A percentile compares a stretch with the other conserved stretches of the same genome.
Evolutionary conservation across 2,797 vertebrate genomes (phyloP).

Genomic region (Zalophus californianus): DNA sequence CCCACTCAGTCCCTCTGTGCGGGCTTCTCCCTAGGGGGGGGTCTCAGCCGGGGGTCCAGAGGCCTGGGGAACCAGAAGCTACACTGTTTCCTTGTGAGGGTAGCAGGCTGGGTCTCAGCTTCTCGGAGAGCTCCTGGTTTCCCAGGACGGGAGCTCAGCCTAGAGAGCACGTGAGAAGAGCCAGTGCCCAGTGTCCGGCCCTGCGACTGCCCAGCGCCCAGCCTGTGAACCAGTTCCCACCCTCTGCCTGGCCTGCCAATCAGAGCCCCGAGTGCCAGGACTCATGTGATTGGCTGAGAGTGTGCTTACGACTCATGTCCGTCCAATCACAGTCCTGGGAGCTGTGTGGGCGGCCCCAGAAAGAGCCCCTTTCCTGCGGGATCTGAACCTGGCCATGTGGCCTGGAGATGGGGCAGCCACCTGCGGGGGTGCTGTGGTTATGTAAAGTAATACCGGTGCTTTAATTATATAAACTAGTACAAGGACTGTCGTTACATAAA

Average conservation of each 20-base stretch:
- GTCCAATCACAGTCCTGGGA: not conserved
- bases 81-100: not conserved
- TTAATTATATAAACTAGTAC: not conserved
- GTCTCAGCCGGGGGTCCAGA: not conserved
- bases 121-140: not conserved
- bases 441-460: not conserved
- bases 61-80: not conserved
- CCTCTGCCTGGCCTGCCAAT: not conserved
- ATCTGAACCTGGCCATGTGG: not conserved
- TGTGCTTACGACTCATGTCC: not conserved
- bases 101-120: not conserved
- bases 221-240: too few species aligned
- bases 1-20: not conserved
- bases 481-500: not conserved
- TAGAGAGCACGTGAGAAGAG: not conserved
- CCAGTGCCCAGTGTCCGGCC: rapidly evolving
- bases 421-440: too few species aligned
- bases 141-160: not conserved
- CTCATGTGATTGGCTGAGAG: not conserved
- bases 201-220: not conserved
- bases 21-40: not conserved
- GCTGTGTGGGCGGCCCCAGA: not conserved
- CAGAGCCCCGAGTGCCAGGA: not conserved
- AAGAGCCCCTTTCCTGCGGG: not conserved
- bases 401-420: not conserved